Evolutionary conservation across 2,888 invertebrate genomes (phyloP).

Genomic region (Mimumesa dahlbomi): DNA sequence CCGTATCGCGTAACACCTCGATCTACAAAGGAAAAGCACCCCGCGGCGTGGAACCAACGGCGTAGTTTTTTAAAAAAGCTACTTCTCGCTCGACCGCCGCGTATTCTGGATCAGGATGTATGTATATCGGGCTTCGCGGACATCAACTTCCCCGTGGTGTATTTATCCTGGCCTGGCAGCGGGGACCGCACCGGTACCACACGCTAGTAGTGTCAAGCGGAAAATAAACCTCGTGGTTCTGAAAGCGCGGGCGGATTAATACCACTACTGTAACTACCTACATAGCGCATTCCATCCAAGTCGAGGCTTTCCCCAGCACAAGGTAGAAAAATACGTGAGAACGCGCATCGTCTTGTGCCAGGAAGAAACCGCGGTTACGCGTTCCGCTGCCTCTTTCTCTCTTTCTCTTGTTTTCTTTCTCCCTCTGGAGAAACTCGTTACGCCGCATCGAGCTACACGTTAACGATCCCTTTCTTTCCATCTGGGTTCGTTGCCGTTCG

Average conservation of each 20-base stretch:
- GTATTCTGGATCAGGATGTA: conserved; percentile 17
- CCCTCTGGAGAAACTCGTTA: conserved; percentile 38
- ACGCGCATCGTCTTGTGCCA: conserved; percentile 35
- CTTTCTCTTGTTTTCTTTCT: too few relatives aligned
- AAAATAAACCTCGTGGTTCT: conserved; percentile 21
- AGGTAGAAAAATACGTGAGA: conserved; percentile 61
- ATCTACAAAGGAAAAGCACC: conserved; percentile 52
- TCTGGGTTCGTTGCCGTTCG: conserved; percentile 16
- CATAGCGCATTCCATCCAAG: conserved; percentile 54
- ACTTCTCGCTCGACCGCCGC: conserved; percentile 7
- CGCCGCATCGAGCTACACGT: conserved; percentile 20
- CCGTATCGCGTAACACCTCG: conserved; percentile 59
- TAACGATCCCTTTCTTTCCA: neutral
- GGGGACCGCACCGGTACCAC: conserved; percentile 16
- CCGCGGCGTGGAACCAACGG: conserved; percentile 33
- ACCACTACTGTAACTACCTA: too few relatives aligned
- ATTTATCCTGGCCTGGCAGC: too few relatives aligned
- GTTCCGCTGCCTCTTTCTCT: conserved; percentile 9
- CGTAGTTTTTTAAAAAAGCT: neutral
- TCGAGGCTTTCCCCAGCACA: conserved; percentile 48
- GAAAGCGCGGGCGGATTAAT: conserved; percentile 40
- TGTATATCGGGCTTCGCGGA: conserved; percentile 17
- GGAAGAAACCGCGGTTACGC: conserved; percentile 20
- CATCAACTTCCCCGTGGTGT: conserved; percentile 5
- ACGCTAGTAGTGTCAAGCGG: conserved; percentile 8